Percentiles rank a stretch among this genome's conserved stretches.
phyloP scores from a whole-genome alignment of 2,113 vertebrate species.

The Sylvilagus bachmani region DNA sequence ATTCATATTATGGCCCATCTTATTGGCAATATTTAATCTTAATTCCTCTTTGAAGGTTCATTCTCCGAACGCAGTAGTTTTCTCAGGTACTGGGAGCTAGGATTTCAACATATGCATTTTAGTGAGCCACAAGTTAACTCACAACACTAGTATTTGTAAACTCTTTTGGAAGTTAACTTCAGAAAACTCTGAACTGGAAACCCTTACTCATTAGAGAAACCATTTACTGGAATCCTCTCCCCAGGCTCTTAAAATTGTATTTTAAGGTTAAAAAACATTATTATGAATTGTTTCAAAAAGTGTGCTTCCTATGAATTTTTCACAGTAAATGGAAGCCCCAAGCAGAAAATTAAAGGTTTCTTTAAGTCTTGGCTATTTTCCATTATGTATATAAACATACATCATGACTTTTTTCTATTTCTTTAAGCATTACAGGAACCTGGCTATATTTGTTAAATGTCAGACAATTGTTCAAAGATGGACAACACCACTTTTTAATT shows the following conservation, averaged over 20 bases:
- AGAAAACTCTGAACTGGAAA: background rate
- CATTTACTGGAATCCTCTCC: background rate
- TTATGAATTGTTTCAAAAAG: background rate
- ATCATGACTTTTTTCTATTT: background rate
- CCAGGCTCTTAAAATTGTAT: background rate
- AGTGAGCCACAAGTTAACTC: background rate
- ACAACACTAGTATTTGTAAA: background rate
- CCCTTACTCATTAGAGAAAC: background rate
- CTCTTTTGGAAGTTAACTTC: background rate
- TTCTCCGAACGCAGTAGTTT: background rate
- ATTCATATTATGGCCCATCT: background rate
- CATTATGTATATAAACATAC: background rate
- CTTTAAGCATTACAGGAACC: background rate
- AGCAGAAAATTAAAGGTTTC: background rate
- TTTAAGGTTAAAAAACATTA: background rate
- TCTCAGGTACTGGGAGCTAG: background rate
- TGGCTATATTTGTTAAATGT: background rate
- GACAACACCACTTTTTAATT: conserved; percentile 48
- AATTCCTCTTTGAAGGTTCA: background rate
- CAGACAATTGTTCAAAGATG: conserved; percentile 35
- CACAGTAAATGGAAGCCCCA: background rate
- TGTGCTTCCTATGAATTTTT: background rate
- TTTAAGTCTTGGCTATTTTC: background rate
- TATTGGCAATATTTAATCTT: background rate
- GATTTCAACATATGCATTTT: background rate